A percentile compares a stretch with the other conserved stretches of the same genome.
Evolutionary conservation across 1,140 invertebrate species (phyloP).

Genomic region (Tyrophagus putrescentiae): DNA sequence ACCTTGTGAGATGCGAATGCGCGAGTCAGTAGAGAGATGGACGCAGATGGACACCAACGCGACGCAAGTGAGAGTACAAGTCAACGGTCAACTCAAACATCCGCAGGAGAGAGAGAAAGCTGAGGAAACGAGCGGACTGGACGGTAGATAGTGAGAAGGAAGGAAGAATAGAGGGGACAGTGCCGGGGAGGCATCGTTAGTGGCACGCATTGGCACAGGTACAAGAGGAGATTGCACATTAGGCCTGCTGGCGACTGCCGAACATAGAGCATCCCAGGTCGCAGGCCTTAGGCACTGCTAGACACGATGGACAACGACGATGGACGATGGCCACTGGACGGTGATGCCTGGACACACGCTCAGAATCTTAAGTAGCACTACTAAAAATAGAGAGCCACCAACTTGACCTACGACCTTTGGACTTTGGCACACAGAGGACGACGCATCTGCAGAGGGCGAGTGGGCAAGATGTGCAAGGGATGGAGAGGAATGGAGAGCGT

Average conservation of each 20-base stretch:
- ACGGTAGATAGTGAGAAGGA: not conserved
- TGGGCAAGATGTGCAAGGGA: conserved; percentile 2
- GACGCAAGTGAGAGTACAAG: not conserved
- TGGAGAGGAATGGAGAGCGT: not conserved
- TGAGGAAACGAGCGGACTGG: not conserved
- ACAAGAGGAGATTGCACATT: too few species aligned
- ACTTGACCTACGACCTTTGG: not conserved
- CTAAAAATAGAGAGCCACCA: conserved; percentile 6
- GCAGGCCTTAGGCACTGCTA: not conserved
- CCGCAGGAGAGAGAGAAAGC: too few species aligned
- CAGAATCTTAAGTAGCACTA: conserved; percentile 14
- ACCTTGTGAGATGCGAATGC: not conserved
- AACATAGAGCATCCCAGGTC: too few species aligned
- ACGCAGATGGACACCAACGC: too few species aligned
- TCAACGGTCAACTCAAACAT: not conserved
- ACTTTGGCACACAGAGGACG: too few species aligned
- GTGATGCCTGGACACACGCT: not conserved
- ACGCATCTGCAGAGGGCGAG: conserved; percentile 4
- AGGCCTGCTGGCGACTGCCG: too few species aligned
- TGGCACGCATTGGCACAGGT: conserved; percentile 7
- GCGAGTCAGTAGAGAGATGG: too few species aligned
- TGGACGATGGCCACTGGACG: not conserved
- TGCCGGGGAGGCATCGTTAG: conserved; percentile 4
- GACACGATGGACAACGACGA: not conserved
- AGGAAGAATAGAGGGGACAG: too few species aligned